A percentile compares a stretch with the other conserved stretches of the same genome.
Evolutionary conservation across 2,113 vertebrate species (phyloP).

Genomic region (Petromus typicus): DNA sequence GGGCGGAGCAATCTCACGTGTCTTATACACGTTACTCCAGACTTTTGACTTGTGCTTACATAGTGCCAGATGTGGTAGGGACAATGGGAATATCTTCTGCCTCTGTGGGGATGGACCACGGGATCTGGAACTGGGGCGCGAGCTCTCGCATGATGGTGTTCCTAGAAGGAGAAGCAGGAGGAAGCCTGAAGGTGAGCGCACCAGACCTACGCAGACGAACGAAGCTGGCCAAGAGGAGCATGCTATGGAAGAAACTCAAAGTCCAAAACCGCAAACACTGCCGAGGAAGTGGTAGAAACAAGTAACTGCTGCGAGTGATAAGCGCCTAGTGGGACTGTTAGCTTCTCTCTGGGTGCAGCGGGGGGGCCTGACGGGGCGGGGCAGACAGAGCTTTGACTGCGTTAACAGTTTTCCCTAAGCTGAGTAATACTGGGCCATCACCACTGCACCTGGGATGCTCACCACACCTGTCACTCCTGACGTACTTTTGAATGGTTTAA

Average conservation of each 20-base stretch:
- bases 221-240: conserved; percentile 3
- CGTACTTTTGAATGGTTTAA: conserved; percentile 44
- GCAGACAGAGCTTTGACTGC: not conserved
- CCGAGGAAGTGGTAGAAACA: conserved; percentile 1
- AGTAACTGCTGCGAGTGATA: not conserved
- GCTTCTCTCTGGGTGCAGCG: not conserved
- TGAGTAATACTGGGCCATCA: not conserved
- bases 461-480: not conserved
- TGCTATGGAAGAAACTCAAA: conserved; percentile 8
- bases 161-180: conserved; percentile 84
- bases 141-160: conserved; percentile 99
- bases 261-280: not conserved
- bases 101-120: conserved; percentile 98
- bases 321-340: not conserved
- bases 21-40: not conserved
- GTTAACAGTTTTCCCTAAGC: conserved; percentile 30
- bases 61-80: conserved; percentile 99
- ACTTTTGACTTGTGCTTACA: conserved; percentile 89
- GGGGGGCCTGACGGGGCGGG: not conserved
- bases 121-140: conserved; percentile 98
- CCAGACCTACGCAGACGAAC: not conserved
- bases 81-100: conserved; percentile 99
- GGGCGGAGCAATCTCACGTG: not conserved
- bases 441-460: not conserved
- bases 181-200: conserved; percentile 6